phyloP scores from a whole-genome alignment of 2,797 vertebrate species.

The Urosaurus nigricauda region DNA sequence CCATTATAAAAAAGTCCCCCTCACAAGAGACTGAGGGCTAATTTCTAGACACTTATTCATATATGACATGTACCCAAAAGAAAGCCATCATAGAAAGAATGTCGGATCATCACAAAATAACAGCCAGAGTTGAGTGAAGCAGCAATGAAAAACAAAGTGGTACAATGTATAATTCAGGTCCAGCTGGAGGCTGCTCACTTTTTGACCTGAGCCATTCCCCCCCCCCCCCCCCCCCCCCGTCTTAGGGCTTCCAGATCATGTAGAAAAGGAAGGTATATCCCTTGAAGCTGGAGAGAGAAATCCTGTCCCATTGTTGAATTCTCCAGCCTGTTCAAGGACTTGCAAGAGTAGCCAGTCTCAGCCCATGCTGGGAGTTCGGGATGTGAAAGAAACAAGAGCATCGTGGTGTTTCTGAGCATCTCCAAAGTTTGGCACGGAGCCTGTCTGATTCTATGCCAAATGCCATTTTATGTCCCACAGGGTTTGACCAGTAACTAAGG shows the following conservation, averaged over 20 bases:
- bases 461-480: background rate
- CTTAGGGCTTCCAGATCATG: background rate
- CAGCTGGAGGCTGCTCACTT: background rate
- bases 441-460: background rate
- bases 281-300: background rate
- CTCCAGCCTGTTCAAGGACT: background rate
- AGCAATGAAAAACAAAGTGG: background rate
- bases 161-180: background rate
- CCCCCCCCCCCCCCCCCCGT: no score
- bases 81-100: background rate
- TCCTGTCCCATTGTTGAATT: background rate
- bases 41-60: background rate
- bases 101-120: background rate
- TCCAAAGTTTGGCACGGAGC: background rate
- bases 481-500: background rate
- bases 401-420: background rate
- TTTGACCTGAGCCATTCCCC: background rate
- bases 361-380: background rate
- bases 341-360: background rate
- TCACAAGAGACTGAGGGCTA: background rate
- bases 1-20: background rate
- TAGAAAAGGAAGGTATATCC: background rate
- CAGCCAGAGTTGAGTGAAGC: background rate
- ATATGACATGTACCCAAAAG: background rate
- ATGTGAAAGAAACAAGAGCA: background rate